Evolutionary conservation across 2,113 vertebrate genomes (phyloP), one percentile per base, ranked within the genome.

Genomic region (Misgurnus mizolepis): DNA sequence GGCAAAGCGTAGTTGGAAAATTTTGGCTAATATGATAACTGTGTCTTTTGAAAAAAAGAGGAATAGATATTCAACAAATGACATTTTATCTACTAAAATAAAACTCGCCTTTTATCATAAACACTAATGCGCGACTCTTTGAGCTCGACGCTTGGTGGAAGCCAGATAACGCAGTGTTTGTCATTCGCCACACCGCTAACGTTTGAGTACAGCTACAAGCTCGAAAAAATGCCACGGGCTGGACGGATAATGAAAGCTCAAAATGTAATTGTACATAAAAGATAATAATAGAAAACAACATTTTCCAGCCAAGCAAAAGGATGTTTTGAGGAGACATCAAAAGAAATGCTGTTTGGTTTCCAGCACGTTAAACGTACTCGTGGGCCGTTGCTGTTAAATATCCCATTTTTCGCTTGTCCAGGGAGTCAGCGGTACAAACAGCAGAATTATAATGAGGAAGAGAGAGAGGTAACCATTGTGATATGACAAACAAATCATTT

Each of bases 251-350:
- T 55, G 84, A 65, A 80, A 81, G 85, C 73, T 84, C 45, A 3
- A 77, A 87, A 79, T 0, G 11, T 87, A 81, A 85, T 86, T 85
- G 81, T 85, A 84, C 64, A 84, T 67, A 43, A 67, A 79, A 83
- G 73, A 78, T 79, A 85, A 76, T 86, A 80, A 85, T 82, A 87
- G 70, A 82, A 18, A 81, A 68, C 67, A 62, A 50, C n/a, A 27
- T 43, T 74, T 41, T 84, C 45, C 0, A 58, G n/a, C 72, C 4
- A 58, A 62, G 43, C 22, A 6, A 49, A 75, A 62, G 43, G 9
- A 34, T 47, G 41, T 56, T 60, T 73, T 43, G 56, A 62, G 58
- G 41, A 12, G 27, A 58, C 7, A 72, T 76, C 76, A 83, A 88
- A 85, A 88, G 79, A 58, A 58, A 40, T 77, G 69, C 53, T 8